Evolutionary conservation across 2,888 invertebrate species (phyloP).

Genomic region (Diarsia dahlii): DNA sequence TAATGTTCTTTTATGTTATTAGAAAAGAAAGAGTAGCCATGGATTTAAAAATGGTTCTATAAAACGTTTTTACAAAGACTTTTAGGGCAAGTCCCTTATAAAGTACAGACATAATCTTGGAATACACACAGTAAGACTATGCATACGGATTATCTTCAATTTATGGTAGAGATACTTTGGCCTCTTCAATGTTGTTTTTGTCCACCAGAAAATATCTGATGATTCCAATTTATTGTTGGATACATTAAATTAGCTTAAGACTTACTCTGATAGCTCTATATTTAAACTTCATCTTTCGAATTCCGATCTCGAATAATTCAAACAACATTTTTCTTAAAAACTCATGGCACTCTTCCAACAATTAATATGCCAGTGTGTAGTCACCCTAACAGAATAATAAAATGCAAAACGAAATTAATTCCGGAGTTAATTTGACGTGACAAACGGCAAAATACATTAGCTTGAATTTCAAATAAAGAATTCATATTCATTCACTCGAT

Average conservation of each 20-base stretch:
- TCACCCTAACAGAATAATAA: constrained; percentile 46
- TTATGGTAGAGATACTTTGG: too few species aligned
- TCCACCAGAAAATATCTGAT: not conserved
- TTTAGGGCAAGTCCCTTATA: too few species aligned
- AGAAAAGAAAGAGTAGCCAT: not conserved
- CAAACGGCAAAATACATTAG: constrained; percentile 52
- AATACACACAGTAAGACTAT: too few species aligned
- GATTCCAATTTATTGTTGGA: too few species aligned
- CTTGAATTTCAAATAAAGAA: constrained; percentile 64
- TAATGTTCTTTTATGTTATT: not conserved
- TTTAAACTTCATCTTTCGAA: constrained; percentile 10
- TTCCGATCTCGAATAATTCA: constrained; percentile 26
- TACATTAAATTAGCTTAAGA: not conserved
- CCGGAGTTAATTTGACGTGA: constrained; percentile 60
- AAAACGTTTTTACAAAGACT: too few species aligned
- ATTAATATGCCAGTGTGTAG: constrained; percentile 14
- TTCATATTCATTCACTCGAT: constrained; percentile 64
- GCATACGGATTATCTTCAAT: too few species aligned
- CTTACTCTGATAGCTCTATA: constrained; percentile 1
- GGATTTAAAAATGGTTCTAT: not conserved
- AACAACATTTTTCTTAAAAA: constrained; percentile 16
- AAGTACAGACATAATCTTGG: too few species aligned
- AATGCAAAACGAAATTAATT: constrained; percentile 52
- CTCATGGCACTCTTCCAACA: not conserved
- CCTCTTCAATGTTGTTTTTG: not conserved